Base-by-base conservation (phyloP, 35 echinoderm and acorn worm genomes). In the Eucidaris tribuloides region DNA sequence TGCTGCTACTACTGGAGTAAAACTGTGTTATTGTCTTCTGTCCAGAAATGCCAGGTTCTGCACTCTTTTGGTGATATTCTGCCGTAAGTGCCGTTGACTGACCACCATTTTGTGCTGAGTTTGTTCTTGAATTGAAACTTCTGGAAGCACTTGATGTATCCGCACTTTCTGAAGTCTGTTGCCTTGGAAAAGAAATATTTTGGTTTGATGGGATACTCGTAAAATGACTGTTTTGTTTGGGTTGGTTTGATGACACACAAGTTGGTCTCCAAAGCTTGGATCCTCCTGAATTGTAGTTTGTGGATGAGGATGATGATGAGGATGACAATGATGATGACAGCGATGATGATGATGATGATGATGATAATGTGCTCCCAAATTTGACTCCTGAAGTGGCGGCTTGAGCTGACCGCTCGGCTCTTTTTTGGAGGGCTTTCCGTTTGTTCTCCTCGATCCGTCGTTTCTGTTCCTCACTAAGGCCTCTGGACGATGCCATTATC, bases 381-480 rank as follows among this genome's bases (percentile, higher is more conserved):
- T 20, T 80, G 17, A 25, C 20, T 30, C 7, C 25, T 55, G 20
- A 1, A 7, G 4, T 2, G 3, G 77, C 45, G 11, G 36, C 19
- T 30, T 83, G 80, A 42, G n/a, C 33, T 39, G n/a, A 32, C 33
- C 68, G 81, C 54, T 86, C 24, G 25, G 90, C 84, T 60, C 84
- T 19, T 48, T 61, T 86, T 41, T 65, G 71, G 24, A 92, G 43
- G 2, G 90, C 90, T 60, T 52, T 86, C 78, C 76, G 23, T 23
- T 46, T 71, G 39, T 92, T 92, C 55, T 92, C 90, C 56, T 92
- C 84, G 33, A 92, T 92, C n/a, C 90, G 46, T 78, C 66, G 61
- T 40, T 87, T 82, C 62, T 92, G 90, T 63, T 92, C 90, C 14
- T 80, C 66, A 45, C 84, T 82, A 3, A 92, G 65, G 35, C 62